Base-by-base conservation (phyloP, 2,797 vertebrate genomes). In the Amblyopsis hoosieri region DNA sequence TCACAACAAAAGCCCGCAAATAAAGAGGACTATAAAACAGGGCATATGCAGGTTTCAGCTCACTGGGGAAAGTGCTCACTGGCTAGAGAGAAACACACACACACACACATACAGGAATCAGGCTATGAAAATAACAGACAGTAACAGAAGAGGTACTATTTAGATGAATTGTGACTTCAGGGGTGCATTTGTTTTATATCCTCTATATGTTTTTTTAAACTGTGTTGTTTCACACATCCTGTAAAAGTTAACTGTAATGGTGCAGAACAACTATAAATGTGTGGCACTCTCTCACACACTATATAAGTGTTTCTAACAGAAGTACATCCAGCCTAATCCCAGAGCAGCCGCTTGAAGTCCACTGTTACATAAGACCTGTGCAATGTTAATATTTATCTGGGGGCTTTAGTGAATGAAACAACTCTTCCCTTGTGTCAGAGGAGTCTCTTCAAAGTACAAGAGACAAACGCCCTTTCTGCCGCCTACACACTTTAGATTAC, bases 331-430 rank as follows among this genome's bases (percentile, higher is more conserved):
- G 76, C 76, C 79, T 81, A 85, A 88, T 82, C 66, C 75, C 76
- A 1, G 61, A 4, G 57, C 80, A 71, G 77, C n/a, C 12, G 76
- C 75, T 67, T 74, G 67, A 71, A 69, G 78, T 83, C 74, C 76
- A 62, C 75, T 60, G 14, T 89, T 84, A 84, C 79, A 87, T 82
- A 88, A 87, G 80, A 86, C 75, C 76, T 67, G 78, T 14, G 45
- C 67, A 65, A 67, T 74, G 81, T 76, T 87, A 87, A 85, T 89
- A 81, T 85, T 66, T 23, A 17, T 66, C 77, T 66, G 64, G 64
- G 52, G 65, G 82, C 76, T 85, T 85, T 81, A 83, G 83, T 83
- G 82, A 85, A 85, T 79, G 77, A 82, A 82, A 48, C 11, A 12
- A 29, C 19, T 23, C 19, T 15, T 12, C 31, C 37, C 62, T 10